Base-by-base conservation (phyloP, 2,797 vertebrate species). In the Smutsia temminckii region DNA sequence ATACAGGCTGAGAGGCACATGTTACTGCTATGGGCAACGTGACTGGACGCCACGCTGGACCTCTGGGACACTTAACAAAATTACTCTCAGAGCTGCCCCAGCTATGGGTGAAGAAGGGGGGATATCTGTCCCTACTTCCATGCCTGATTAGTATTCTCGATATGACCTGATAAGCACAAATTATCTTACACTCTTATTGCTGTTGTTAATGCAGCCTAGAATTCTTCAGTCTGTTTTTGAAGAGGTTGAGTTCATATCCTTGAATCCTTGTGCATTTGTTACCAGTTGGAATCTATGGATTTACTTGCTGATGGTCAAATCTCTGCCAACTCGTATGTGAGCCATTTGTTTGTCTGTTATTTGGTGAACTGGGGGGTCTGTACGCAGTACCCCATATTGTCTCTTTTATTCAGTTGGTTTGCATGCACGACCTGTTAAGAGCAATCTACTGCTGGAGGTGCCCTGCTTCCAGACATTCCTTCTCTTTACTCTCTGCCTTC, bases 201-300 rank as follows among this genome's bases (percentile, higher is more conserved):
- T 37, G 85, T 90, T 85, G 68, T 87, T 25, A 66, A 66, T 57
- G 42, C 6, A 63, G 9, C 57, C 32, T 49, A 68, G 20, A 17
- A 23, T 40, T 85, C 61, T 80, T 93, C 20, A n/a, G 2, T 89
- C 64, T 83, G 18, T 84, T 74, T 92, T 40, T 59, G 49, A 94
- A 93, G 78, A 29, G 61, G 57, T 51, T 72, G 51, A 88, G 34
- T 85, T 46, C 6, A 14, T 87, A 64, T 55, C n/a, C 17, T 46
- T 83, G 72, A 89, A 57, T 51, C 21, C 32, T 87, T 69, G 61
- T 27, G 68, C 66, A 57, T 53, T 23, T 13, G 25, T 59, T 49
- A 20, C 68, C 72, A 32, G 12, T 69, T 16, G 29, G 89, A 91
- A 49, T n/a, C 25, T 57, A 21, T 1, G 21, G 32, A 51, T 64